phyloP scores from a whole-genome alignment of 2,888 invertebrate genomes.

The Athalia rosae region DNA sequence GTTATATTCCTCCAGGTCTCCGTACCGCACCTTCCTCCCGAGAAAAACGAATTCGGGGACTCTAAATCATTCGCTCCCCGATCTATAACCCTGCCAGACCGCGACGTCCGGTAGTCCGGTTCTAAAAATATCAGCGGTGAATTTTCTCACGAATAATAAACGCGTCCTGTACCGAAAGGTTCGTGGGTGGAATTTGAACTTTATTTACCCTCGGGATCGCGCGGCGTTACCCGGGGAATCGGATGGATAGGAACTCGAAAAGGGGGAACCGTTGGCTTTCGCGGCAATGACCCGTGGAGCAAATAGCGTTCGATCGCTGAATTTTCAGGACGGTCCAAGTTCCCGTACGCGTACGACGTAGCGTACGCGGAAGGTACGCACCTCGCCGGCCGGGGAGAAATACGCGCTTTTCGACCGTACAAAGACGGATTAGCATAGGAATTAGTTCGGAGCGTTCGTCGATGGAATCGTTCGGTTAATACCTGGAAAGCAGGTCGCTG shows the following conservation, averaged over 20 bases:
- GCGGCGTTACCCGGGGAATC: too few species aligned
- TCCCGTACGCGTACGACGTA: not conserved
- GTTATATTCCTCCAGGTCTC: not conserved
- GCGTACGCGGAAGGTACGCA: not conserved
- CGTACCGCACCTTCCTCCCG: not conserved
- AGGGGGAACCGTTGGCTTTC: not conserved
- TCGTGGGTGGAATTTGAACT: slow-evolving; percentile 29
- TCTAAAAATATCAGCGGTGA: slow-evolving; percentile 13
- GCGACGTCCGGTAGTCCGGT: not conserved
- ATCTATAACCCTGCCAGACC: slow-evolving; percentile 30
- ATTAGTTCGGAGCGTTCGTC: slow-evolving; percentile 58
- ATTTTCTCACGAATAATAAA: slow-evolving; percentile 26
- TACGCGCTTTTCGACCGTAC: slow-evolving; percentile 46
- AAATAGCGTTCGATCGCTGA: slow-evolving; percentile 25
- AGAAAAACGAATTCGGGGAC: not conserved
- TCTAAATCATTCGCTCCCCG: slow-evolving; percentile 15
- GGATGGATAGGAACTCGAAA: too few species aligned
- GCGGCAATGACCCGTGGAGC: slow-evolving; percentile 30
- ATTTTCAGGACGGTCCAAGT: not conserved
- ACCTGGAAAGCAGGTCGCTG: not conserved
- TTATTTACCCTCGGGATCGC: too few species aligned
- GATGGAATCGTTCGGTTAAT: slow-evolving; percentile 33
- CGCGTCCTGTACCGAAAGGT: not conserved
- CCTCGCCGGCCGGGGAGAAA: too few species aligned
- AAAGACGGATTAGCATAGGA: slow-evolving; percentile 69